Base-by-base conservation (phyloP, 92 coral and sea anemone species). In the Umimayanthus kanabou region DNA sequence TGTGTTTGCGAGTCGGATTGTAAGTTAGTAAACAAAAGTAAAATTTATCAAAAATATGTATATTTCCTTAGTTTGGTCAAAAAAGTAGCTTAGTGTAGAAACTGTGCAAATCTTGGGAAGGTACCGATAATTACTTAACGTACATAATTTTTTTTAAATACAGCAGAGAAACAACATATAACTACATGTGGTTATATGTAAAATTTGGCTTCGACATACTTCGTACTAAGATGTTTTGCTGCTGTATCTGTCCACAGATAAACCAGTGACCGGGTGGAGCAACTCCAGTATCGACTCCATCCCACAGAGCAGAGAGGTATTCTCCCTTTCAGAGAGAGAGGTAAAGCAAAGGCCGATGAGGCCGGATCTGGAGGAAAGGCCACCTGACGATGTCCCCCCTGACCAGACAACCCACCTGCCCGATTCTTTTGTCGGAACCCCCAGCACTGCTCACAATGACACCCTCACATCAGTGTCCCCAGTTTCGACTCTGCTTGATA, bases 391-490 rank as follows among this genome's bases (percentile, higher is more conserved):
- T 18, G 15, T 45, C 65, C 25, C 67, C 39, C 66, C 79, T 2
- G 77, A 74, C 71, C 81, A 22, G 50, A 64, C 15, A 9, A 29
- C 13, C 10, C 72, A 57, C 3, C 71, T 55, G 39, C 47, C 82
- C 33, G 58, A 77, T 25, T 74, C 80, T 37, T 65, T n/a, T 80
- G 15, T 57, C 13, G 43, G 50, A 76, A 69, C 82, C 18, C 87
- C 79, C 77, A 83, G 78, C 23, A 81, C 75, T 15, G 76, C n/a
- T 37, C 42, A 71, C 26, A 53, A 72, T 26, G 73, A 85, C 47
- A 85, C 67, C 23, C 82, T 85, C 37, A 55, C 88, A 11, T 13
- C 30, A 4, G 88, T 85, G 22, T 74, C 81, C 30, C 28, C 88
- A n/a, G 26, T 39, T 14, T 83, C 87, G 61, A 83, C 64, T 42